A percentile compares a stretch with the other conserved stretches of the same genome.
These are phyloP conservation scores for Odontamblyopus rebecca DNA, from an alignment of 2,797 vertebrate species.

Conservation along the genomic window DNA sequence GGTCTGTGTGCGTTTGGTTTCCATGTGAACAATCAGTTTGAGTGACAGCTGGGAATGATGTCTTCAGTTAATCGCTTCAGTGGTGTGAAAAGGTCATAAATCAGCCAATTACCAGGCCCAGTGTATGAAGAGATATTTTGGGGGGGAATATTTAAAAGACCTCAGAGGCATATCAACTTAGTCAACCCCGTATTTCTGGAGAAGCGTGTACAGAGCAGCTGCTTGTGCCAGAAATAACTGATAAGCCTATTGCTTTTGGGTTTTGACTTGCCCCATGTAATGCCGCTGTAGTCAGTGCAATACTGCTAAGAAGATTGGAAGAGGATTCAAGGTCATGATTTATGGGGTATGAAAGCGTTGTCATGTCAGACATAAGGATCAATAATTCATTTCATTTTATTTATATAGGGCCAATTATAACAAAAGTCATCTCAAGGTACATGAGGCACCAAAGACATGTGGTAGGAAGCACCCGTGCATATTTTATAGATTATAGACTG, in stretches of 20 bases:
- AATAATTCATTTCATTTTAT: not conserved
- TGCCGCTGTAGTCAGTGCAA: conserved; percentile 33
- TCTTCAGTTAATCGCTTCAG: conserved; percentile 78
- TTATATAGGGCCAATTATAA: conserved; percentile 1
- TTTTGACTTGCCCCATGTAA: conserved; percentile 52
- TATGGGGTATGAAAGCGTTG: conserved; percentile 38
- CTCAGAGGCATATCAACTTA: conserved; percentile 69
- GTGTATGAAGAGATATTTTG: conserved; percentile 75
- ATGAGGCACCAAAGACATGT: too few species aligned
- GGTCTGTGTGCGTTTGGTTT: conserved; percentile 62
- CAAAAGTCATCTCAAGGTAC: conserved; percentile 5
- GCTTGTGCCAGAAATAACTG: conserved; percentile 68
- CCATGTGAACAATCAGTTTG: conserved; percentile 76
- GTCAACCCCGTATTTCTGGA: conserved; percentile 71
- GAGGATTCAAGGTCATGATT: conserved; percentile 61
- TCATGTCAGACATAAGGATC: conserved; percentile 32
- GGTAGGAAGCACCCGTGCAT: too few species aligned
- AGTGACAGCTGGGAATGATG: conserved; percentile 77
- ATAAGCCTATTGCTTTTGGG: conserved; percentile 66
- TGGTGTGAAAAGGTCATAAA: conserved; percentile 80
- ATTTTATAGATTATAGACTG: too few species aligned
- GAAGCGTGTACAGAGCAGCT: conserved; percentile 26
- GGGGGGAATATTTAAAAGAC: conserved; percentile 67
- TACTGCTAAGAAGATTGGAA: conserved; percentile 43
- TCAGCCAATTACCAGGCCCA: conserved; percentile 71